Evolutionary conservation across 2,113 vertebrate species (phyloP).

Genomic region (Paradisaea rubra): DNA sequence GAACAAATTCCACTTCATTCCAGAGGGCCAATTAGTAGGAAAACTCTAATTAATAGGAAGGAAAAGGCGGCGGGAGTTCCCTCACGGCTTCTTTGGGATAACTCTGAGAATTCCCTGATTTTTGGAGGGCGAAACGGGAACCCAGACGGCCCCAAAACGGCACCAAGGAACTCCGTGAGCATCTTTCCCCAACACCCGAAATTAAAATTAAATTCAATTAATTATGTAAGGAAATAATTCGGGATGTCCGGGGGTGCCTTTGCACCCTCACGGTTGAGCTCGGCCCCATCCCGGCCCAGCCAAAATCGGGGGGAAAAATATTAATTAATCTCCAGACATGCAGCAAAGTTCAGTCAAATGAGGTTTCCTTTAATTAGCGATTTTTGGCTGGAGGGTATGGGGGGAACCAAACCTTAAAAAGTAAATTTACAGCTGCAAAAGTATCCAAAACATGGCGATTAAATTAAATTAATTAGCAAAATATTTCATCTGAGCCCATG

Average conservation of each 20-base stretch:
- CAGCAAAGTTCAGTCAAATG: not conserved
- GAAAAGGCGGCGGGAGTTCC: not conserved
- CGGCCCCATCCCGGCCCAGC: not conserved
- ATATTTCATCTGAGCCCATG: not conserved
- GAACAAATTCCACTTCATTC: fast-evolving
- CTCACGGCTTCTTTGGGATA: fast-evolving
- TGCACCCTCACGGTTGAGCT: not conserved
- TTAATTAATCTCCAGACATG: not conserved
- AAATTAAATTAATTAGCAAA: not conserved
- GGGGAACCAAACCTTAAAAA: not conserved
- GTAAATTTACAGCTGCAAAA: not conserved
- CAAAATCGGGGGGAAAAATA: not conserved
- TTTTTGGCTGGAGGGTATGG: not conserved
- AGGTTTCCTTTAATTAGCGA: not conserved
- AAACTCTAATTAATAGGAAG: not conserved
- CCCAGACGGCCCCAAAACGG: not conserved
- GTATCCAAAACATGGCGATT: not conserved
- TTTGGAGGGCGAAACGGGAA: not conserved
- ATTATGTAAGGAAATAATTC: not conserved
- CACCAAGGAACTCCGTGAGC: not conserved
- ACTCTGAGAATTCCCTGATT: not conserved
- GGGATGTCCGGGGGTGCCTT: not conserved
- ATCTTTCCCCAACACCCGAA: too few relatives aligned
- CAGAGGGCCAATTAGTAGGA: not conserved
- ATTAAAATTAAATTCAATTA: not conserved